Base-by-base conservation (phyloP, 30 jellyfish, hydroid and myxozoan genomes). In the Pelagia noctiluca region DNA sequence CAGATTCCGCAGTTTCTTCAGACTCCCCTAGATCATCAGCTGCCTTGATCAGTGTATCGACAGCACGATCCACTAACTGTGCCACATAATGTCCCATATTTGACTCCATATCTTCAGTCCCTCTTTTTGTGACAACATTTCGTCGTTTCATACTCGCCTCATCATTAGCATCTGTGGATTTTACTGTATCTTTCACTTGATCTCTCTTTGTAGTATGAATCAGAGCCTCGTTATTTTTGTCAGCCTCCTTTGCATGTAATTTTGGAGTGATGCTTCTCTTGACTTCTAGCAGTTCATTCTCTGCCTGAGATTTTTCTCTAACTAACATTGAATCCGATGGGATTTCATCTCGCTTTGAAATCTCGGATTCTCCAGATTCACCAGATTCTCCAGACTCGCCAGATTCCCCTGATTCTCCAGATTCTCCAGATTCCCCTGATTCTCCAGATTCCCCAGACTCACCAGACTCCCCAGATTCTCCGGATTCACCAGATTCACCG, bases 301-400 rank as follows among this genome's bases (percentile, higher is more conserved):
- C 38, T n/a, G n/a, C n/a, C n/a, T n/a, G n/a, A n/a, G n/a, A n/a
- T n/a, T n/a, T n/a, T 38, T 70, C 75, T 3, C 88, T 80, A 22
- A 78, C 49, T 50, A 53, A 76, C 1, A 78, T 79, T 30, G 63
- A 50, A 33, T 53, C 88, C 24, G 70, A 54, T 23, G 34, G 24
- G 70, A 32, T 35, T 23, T 54, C 70, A 32, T 35, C 24, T 35
- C 24, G 1, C 28, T 23, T 2, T 7, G 28, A 7, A 54, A 23
- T 54, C 10, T 54, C 10, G 35, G n/a, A 1, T 38, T 50, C 34
- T 30, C 91, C 91, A 35, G 62, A 24, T 33, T 83, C 89, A 4
- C 73, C 93, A 0, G 75, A 36, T 21, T 69, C 81, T 12, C 95
- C 76, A 26, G 81, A 57, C 5, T 83, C 75, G 0, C 71, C 86